These are phyloP conservation scores for Hyppa rectilinea DNA, from an alignment of 2,888 invertebrate genomes.

Conservation along the genomic window DNA sequence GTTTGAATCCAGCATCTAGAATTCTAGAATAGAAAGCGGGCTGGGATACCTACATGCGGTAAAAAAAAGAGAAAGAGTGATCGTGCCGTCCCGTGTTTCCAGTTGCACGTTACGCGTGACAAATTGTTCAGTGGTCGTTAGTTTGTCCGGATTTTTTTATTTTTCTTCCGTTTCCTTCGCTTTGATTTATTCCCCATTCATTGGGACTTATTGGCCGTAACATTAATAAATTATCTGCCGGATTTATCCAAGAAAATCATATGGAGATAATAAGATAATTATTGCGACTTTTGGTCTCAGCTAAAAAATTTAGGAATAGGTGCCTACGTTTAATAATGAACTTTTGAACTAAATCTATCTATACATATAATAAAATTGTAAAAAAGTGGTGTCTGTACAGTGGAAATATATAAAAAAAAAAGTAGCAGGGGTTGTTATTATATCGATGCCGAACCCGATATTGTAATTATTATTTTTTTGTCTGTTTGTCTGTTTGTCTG, in stretches of 20 bases:
- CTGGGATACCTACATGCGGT: not conserved
- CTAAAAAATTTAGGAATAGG: too few species aligned
- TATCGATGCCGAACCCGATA: too few species aligned
- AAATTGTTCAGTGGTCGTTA: constrained; percentile 15
- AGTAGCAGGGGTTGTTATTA: too few species aligned
- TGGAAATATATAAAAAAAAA: too few species aligned
- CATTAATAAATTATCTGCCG: constrained; percentile 4
- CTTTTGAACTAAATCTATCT: too few species aligned
- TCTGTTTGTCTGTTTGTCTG: too few species aligned
- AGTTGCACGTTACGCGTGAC: constrained; percentile 19
- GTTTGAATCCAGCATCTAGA: not conserved
- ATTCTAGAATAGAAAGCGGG: too few species aligned
- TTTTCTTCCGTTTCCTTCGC: constrained; percentile 25
- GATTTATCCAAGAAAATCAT: not conserved
- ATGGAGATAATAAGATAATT: not conserved
- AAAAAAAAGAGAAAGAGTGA: constrained; percentile 12
- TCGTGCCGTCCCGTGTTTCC: not conserved
- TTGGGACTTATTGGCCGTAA: constrained; percentile 20
- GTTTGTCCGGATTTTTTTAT: constrained; percentile 1
- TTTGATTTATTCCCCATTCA: constrained; percentile 43
- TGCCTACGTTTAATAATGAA: too few species aligned
- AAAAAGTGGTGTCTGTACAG: too few species aligned
- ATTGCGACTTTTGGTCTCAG: not conserved
- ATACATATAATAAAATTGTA: too few species aligned
- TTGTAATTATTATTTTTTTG: too few species aligned